Base-by-base conservation (phyloP, 1,140 invertebrate genomes). In the Zaprionus ornatus region DNA sequence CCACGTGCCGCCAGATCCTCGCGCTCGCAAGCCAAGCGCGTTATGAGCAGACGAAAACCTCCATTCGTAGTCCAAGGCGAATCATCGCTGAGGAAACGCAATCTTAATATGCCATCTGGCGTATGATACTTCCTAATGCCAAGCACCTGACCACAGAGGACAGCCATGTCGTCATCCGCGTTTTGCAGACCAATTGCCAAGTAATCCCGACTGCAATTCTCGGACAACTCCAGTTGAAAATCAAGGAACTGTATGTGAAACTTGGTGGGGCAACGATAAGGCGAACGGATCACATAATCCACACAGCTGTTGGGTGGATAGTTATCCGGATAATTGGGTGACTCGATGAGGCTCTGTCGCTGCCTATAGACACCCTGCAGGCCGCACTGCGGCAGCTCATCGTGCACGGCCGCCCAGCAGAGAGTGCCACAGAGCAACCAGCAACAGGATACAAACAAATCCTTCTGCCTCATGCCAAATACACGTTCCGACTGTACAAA, bases 171-270 rank as follows among this genome's bases (percentile, higher is more conserved):
- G 12, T 86, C 84, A n/a, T 81, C 82, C 23, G 82, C 77, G n/a
- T 91, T 78, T 54, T 92, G 76, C 63, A 92, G 50, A 0, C 91
- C 91, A 54, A 92, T 84, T 4, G 91, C 91, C 74, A 95, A 72
- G 54, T 93, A 94, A 82, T 95, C 94, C 13, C 92, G 88, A 7
- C 75, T 78, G 85, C 94, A 95, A 67, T 93, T 93, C 40, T 82
- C 69, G 5, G 94, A 93, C 0, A 90, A 68, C 68, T 92, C 87
- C 25, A 95, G 66, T 67, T 93, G 79, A 54, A 95, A 95, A 77
- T 95, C 93, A 3, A 94, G 74, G 74, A 95, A 95, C 64, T 94
- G 93, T 15, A 95, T 82, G 67, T 94, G 93, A 74, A 94, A 95
- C 57, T 93, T 84, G 37, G 93, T 93, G 13, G 94, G 92, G 59